These are phyloP conservation scores for Molanna angustata DNA, from an alignment of 2,888 invertebrate genomes.

Conservation along the genomic window DNA sequence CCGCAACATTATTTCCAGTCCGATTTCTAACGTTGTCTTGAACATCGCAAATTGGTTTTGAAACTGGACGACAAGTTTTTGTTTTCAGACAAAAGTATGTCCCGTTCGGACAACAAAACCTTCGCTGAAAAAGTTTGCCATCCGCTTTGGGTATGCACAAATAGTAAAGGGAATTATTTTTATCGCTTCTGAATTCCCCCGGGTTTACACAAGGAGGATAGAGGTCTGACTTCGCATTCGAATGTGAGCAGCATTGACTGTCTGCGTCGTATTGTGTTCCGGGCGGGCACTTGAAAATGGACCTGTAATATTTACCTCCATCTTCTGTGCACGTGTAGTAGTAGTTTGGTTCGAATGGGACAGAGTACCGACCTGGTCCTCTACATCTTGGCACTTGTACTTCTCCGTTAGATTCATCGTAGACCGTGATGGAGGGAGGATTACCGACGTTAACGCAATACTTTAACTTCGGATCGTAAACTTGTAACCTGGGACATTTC, in stretches of 20 bases:
- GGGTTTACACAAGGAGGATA: constrained; percentile 42
- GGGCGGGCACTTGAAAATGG: constrained; percentile 40
- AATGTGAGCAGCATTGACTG: constrained; percentile 38
- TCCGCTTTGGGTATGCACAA: constrained; percentile 40
- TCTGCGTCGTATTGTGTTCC: constrained; percentile 39
- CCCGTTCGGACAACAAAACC: constrained; percentile 38
- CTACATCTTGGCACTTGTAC: constrained; percentile 37
- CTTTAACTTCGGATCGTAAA: constrained; percentile 35
- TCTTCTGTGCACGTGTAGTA: constrained; percentile 41
- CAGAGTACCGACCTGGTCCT: constrained; percentile 40
- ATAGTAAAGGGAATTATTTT: constrained; percentile 44
- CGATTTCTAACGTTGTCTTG: neutral
- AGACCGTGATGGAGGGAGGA: constrained; percentile 29
- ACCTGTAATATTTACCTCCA: constrained; percentile 35
- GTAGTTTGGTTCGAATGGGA: constrained; percentile 39
- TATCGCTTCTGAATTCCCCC: constrained; percentile 42
- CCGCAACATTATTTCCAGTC: too few relatives aligned
- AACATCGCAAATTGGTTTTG: constrained; percentile 28
- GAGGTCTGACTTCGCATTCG: constrained; percentile 38
- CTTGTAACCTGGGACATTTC: constrained; percentile 40
- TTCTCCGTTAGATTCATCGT: constrained; percentile 34
- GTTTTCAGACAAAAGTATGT: constrained; percentile 34
- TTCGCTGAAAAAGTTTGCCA: constrained; percentile 41
- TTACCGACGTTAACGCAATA: constrained; percentile 30
- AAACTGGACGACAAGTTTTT: constrained; percentile 33